Evolutionary conservation across 2,888 invertebrate species (phyloP).

Genomic region (Chydorus sphaericus): DNA sequence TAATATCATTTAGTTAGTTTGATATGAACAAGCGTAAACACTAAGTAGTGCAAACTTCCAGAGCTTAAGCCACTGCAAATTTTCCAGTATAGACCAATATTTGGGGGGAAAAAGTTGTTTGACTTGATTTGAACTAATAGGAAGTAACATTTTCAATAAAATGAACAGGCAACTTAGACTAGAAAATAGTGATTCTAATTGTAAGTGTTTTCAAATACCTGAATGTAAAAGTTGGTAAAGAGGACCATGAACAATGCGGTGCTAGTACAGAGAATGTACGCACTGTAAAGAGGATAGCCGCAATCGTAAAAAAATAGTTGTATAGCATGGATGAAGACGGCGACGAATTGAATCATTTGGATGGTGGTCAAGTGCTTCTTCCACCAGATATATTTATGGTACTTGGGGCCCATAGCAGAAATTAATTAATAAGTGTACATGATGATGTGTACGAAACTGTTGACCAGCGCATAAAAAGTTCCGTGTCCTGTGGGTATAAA

Average conservation of each 20-base stretch:
- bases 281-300: constrained; percentile 67
- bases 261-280: constrained; percentile 36
- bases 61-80: too few relatives aligned
- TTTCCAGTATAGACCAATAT: too few relatives aligned
- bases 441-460: constrained; percentile 69
- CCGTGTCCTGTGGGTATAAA: constrained; percentile 64
- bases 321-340: constrained; percentile 67
- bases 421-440: constrained; percentile 82
- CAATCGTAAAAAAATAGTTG: constrained; percentile 68
- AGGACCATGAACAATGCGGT: constrained; percentile 63
- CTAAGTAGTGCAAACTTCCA: too few relatives aligned
- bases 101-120: too few relatives aligned
- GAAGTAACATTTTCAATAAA: too few relatives aligned
- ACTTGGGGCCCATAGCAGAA: constrained; percentile 69
- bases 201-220: constrained; percentile 28
- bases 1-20: too few relatives aligned
- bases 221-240: constrained; percentile 81
- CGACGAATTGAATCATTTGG: constrained; percentile 70
- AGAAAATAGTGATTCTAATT: too few relatives aligned
- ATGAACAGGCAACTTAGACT: too few relatives aligned
- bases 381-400: constrained; percentile 79
- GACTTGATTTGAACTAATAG: too few relatives aligned
- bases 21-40: too few relatives aligned
- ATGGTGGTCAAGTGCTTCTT: constrained; percentile 74
- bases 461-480: constrained; percentile 71